Conservation (phyloP, 2,888 invertebrate species). For the Lamellibrachia satsuma region DNA sequence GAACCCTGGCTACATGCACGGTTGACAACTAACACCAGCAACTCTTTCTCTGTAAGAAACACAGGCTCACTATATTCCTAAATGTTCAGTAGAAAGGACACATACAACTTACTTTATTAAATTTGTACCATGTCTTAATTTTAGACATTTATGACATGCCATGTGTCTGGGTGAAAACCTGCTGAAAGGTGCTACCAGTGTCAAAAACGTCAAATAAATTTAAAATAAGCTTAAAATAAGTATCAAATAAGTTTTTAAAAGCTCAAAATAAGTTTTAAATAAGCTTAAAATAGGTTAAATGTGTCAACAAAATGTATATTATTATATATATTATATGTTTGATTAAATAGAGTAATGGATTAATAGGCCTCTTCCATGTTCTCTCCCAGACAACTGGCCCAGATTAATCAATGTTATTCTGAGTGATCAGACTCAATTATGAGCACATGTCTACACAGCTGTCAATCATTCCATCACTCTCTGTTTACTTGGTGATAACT, state of each 20-base stretch:
- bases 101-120: too few relatives aligned
- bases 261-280: too few relatives aligned
- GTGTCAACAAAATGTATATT: too few relatives aligned
- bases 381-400: neutral
- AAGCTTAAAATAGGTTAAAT: too few relatives aligned
- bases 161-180: too few relatives aligned
- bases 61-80: neutral
- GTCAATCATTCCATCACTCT: neutral
- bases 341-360: neutral
- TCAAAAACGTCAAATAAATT: too few relatives aligned
- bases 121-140: too few relatives aligned
- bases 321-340: neutral
- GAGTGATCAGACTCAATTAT: neutral
- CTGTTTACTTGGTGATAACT: slow-evolving; percentile 5
- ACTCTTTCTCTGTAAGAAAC: neutral
- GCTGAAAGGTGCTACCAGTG: too few relatives aligned
- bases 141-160: too few relatives aligned
- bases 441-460: neutral
- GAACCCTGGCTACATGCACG: neutral
- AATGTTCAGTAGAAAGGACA: neutral
- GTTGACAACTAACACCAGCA: neutral
- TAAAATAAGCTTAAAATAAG: too few relatives aligned
- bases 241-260: too few relatives aligned
- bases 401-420: neutral
- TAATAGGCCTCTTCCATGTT: neutral